Evolutionary conservation across 2,797 vertebrate species (phyloP).

Genomic region (Coccyzus lansbergi): DNA sequence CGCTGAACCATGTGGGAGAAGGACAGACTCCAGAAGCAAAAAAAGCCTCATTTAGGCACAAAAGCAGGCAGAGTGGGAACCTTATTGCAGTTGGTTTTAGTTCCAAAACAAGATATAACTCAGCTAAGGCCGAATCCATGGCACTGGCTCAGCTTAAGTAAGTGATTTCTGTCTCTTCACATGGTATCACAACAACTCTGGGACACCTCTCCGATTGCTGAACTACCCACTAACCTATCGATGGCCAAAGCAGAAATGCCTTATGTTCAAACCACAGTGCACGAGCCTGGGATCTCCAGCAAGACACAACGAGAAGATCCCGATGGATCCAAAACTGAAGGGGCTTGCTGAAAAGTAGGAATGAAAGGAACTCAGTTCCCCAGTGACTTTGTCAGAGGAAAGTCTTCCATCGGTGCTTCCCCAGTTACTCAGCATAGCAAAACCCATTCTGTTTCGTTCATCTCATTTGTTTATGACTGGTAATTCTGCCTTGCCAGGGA

Average conservation of each 20-base stretch:
- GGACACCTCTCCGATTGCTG: background rate
- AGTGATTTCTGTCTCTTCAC: background rate
- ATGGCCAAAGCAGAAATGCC: background rate
- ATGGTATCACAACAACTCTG: fast-evolving
- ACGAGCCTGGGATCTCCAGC: background rate
- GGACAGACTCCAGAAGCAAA: background rate
- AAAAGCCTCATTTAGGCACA: background rate
- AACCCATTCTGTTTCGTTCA: background rate
- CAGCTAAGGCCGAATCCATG: background rate
- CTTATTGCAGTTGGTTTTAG: background rate
- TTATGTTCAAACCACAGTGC: background rate
- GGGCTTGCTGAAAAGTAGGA: background rate
- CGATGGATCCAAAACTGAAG: background rate
- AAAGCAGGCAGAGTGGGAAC: background rate
- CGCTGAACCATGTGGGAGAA: background rate
- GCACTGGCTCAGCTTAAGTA: background rate
- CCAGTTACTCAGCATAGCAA: background rate
- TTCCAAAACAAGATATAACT: background rate
- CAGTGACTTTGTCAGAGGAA: background rate
- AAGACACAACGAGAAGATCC: fast-evolving
- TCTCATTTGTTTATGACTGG: background rate
- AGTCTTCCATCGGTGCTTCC: background rate
- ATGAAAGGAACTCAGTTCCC: background rate
- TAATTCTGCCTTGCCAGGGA: background rate
- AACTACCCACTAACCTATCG: background rate